Evolutionary conservation across 2,888 invertebrate genomes (phyloP), one percentile per base, ranked within the genome.

Genomic region (Drepana falcataria): DNA sequence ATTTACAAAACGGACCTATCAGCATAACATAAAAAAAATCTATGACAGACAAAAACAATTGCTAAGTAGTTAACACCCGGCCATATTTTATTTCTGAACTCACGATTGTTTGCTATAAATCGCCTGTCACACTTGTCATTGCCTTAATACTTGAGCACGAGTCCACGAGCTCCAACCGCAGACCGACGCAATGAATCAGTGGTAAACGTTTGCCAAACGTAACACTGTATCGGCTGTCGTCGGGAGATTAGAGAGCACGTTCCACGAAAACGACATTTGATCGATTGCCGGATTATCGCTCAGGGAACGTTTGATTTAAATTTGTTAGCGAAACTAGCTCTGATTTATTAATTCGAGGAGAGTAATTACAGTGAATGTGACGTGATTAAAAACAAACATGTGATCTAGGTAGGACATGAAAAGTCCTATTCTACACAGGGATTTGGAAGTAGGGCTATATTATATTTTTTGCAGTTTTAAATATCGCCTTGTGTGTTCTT

Each of bases 51-150:
- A 65, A 47, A 59, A 69, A 71, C 21, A 69, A 75, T 65, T 9
- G 44, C 44, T 44, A 44, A 6, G 9, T 44, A 44, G 56, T 65
- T 51, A 59, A 49, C 66, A 68, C 65, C 71, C 67, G 64, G 69
- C 71, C 71, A 77, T 74, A 72, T 68, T 70, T 75, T 74, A 72
- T 68, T 70, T 75, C 68, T 68, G 66, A 71, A 73, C 74, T 70
- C 73, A 73, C 84, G 85, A 87, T 87, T 86, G 87, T 80, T 77
- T 63, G 77, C 81, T 66, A 89, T 90, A 78, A 81, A 86, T 89
- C 72, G 68, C 69, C 82, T 82, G 89, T 87, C 89, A 76, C 74
- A 71, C 73, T 73, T 87, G 88, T 89, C 89, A 87, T 79, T 82
- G 76, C 73, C 69, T 66, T 83, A 87, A 87, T 87, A 78, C 82